Evolutionary conservation across 2,113 vertebrate species (phyloP).

Genomic region (Catharus minimus): DNA sequence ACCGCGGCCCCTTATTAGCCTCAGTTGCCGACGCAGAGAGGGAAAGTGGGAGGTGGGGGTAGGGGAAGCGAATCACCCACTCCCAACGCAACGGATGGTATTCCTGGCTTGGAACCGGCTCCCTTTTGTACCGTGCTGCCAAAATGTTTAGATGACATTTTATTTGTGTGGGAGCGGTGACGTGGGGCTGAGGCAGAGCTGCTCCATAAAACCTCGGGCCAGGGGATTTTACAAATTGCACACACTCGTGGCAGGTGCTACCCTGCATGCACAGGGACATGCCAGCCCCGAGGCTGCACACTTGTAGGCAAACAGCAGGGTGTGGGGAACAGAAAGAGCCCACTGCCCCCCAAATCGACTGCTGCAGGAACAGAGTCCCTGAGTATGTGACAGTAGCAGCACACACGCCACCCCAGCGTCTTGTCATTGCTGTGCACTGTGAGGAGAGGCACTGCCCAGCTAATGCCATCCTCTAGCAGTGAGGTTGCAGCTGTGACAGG

Average conservation of each 20-base stretch:
- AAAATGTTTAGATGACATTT: conserved; percentile 51
- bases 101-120: conserved; percentile 20
- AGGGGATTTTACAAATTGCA: background rate
- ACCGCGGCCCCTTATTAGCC: background rate
- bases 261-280: fast-evolving
- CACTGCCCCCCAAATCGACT: background rate
- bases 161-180: conserved; percentile 40
- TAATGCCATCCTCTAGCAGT: background rate
- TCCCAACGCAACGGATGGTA: conserved; percentile 20
- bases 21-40: background rate
- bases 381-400: fast-evolving
- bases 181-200: background rate
- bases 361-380: background rate
- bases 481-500: background rate
- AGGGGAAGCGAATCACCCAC: background rate
- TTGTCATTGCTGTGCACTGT: background rate
- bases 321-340: background rate
- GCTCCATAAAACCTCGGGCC: background rate
- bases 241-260: background rate
- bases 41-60: background rate
- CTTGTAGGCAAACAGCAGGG: background rate
- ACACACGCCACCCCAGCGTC: background rate
- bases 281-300: background rate
- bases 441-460: background rate
- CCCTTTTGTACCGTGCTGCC: background rate